Evolutionary conservation across 1,140 invertebrate genomes (phyloP).

Genomic region (Idris sp.): DNA sequence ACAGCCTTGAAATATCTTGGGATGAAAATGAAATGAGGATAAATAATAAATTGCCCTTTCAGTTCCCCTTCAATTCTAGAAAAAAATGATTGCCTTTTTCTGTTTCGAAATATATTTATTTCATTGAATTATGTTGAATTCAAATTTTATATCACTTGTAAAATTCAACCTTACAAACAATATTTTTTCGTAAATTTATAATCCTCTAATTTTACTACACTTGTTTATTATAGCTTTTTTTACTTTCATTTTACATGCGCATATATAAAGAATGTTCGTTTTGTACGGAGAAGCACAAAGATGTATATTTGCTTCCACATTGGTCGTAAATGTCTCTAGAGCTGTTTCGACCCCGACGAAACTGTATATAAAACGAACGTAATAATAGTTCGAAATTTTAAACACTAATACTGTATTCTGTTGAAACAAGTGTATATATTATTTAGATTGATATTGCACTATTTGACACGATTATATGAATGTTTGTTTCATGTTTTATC

Average conservation of each 20-base stretch:
- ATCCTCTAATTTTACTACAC: conserved; percentile 58
- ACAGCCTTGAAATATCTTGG: conserved; percentile 33
- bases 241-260: conserved; percentile 57
- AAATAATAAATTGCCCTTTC: conserved; percentile 33
- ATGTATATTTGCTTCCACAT: conserved; percentile 61
- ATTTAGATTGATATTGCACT: conserved; percentile 49
- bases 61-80: conserved; percentile 10
- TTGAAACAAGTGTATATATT: conserved; percentile 59
- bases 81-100: conserved; percentile 8
- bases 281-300: conserved; percentile 58
- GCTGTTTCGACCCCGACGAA: conserved; percentile 53
- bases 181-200: conserved; percentile 62
- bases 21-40: conserved; percentile 40
- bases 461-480: conserved; percentile 49
- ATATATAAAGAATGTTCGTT: conserved; percentile 62
- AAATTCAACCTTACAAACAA: conserved; percentile 32
- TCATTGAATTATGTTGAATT: conserved; percentile 20
- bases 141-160: conserved; percentile 54
- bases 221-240: conserved; percentile 58
- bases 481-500: conserved; percentile 48
- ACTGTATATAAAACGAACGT: conserved; percentile 61
- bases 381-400: conserved; percentile 61
- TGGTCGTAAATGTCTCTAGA: conserved; percentile 62
- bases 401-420: conserved; percentile 48
- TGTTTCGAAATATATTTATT: neutral